These are phyloP conservation scores for Poeciliopsis turneri DNA, from an alignment of 2,797 vertebrate genomes.

Conservation along the genomic window DNA sequence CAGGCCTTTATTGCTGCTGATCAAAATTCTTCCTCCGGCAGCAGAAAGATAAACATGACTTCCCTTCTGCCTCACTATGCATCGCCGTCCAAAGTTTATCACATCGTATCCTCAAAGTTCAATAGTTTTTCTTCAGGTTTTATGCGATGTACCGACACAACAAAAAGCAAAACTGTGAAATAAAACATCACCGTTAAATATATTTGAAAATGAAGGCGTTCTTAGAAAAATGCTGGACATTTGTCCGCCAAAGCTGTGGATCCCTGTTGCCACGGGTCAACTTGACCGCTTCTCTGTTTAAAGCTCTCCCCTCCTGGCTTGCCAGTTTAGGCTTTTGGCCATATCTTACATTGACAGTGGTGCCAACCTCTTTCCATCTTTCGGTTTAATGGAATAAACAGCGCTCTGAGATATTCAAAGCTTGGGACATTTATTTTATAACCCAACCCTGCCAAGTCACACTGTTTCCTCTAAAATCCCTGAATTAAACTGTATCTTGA, in stretches of 20 bases:
- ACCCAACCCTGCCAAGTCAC: too few species aligned
- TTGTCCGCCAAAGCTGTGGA: neutral
- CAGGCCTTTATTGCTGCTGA: neutral
- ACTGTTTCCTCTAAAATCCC: too few species aligned
- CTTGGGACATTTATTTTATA: too few species aligned
- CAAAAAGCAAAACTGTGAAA: neutral
- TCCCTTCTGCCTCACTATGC: neutral
- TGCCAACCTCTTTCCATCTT: too few species aligned
- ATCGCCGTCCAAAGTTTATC: neutral
- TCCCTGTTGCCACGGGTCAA: neutral
- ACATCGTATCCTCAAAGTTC: neutral
- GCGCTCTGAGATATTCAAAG: too few species aligned
- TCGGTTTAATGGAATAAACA: too few species aligned
- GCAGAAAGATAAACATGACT: neutral
- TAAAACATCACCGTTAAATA: neutral
- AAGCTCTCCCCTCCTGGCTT: neutral
- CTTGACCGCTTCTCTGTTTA: neutral
- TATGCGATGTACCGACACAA: neutral
- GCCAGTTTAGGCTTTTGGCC: too few species aligned
- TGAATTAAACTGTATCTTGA: too few species aligned
- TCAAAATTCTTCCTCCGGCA: neutral
- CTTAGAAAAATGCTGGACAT: neutral
- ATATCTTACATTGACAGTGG: too few species aligned
- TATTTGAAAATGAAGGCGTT: neutral
- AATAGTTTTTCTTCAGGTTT: neutral